phyloP scores from a whole-genome alignment of 1,140 invertebrate species.

The Trinorchestia longiramus region DNA sequence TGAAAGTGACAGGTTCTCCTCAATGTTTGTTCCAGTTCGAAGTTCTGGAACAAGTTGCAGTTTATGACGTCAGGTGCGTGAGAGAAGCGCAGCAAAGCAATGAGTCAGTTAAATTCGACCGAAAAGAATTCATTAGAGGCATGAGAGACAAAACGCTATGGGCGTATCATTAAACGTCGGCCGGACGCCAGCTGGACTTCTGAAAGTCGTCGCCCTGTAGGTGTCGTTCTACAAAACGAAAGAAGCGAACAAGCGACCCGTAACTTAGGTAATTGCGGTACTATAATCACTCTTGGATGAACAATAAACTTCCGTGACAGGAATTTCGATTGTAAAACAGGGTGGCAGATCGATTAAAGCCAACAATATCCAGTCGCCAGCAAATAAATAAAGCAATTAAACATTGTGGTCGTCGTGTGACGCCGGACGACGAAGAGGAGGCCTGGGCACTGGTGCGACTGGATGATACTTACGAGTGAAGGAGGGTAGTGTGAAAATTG shows the following conservation, averaged over 20 bases:
- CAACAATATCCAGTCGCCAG: slow-evolving; percentile 27
- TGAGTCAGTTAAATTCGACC: neutral
- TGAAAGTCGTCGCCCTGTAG: neutral
- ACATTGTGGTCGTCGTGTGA: neutral
- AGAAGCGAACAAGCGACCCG: neutral
- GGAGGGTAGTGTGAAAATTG: neutral
- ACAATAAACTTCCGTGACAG: slow-evolving; percentile 45
- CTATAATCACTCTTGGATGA: slow-evolving; percentile 35
- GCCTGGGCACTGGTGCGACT: neutral
- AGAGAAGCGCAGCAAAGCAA: neutral
- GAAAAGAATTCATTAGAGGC: neutral
- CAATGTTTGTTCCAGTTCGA: neutral
- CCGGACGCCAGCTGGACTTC: neutral
- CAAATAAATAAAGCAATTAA: slow-evolving; percentile 46
- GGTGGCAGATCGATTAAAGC: slow-evolving; percentile 37
- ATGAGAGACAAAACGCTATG: neutral
- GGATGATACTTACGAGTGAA: neutral
- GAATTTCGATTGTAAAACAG: slow-evolving; percentile 43
- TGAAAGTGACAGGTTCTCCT: neutral
- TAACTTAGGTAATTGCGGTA: neutral
- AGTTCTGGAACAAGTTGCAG: neutral
- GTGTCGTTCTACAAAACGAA: slow-evolving; percentile 14
- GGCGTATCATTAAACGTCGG: neutral
- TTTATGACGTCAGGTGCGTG: neutral
- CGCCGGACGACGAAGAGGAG: neutral